A percentile compares a stretch with the other conserved stretches of the same genome.
Conservation (phyloP, 1,140 invertebrate genomes). For the Drosophila carrolli region DNA sequence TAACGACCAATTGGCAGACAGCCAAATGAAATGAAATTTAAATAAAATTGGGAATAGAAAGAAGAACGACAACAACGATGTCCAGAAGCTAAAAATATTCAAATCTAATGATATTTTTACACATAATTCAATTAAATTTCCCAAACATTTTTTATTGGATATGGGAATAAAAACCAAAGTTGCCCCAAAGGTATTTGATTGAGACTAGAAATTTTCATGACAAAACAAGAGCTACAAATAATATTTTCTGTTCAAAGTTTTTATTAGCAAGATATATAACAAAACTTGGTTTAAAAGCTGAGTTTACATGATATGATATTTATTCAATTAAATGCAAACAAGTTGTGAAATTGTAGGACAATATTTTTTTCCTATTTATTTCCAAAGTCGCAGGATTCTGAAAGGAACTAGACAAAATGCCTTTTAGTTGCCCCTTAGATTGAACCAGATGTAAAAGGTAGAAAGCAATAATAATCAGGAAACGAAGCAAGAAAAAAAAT, state of each 20-base stretch:
- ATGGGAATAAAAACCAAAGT: constrained; percentile 35
- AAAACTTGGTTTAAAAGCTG: background rate
- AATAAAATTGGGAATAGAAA: constrained; percentile 41
- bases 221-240: constrained; percentile 7
- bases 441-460: background rate
- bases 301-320: constrained; percentile 8
- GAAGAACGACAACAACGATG: constrained; percentile 22
- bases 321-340: constrained; percentile 17
- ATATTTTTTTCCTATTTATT: background rate
- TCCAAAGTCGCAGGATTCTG: too few relatives aligned
- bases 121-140: constrained; percentile 73
- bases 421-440: background rate
- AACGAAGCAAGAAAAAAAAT: constrained; percentile 17
- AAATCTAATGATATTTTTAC: constrained; percentile 51
- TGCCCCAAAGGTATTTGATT: constrained; percentile 4
- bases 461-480: constrained; percentile 31
- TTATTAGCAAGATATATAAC: background rate
- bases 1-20: constrained; percentile 50
- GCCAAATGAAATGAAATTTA: constrained; percentile 60
- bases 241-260: background rate
- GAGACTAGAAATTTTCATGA: background rate
- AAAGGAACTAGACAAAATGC: background rate
- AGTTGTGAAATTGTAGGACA: background rate
- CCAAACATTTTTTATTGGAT: constrained; percentile 43
- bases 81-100: constrained; percentile 22